Base-by-base conservation (phyloP, 2,888 invertebrate species). In the Lepidochitona cinerea region DNA sequence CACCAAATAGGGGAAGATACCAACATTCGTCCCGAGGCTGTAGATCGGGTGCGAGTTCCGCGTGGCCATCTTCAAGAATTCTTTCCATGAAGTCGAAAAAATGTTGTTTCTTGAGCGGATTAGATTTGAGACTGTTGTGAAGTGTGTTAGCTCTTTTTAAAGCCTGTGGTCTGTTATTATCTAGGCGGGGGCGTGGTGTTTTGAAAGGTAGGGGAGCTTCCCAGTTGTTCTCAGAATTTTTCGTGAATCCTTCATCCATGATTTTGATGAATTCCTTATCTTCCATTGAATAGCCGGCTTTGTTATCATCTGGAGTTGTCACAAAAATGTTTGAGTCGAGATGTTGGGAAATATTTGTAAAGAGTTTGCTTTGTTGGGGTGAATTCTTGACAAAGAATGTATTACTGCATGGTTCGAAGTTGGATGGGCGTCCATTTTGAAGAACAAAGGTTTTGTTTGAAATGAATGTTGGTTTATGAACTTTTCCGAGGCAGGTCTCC, bases 161-260 rank as follows among this genome's bases (percentile, higher is more conserved):
- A 33, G 41, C 72, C 23, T 65, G 65, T 35, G 59, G 7, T 35
- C 65, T 29, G 37, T 71, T 71, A 65, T 71, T 65, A 14, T 36
- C 65, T 14, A 71, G 64, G 9, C 26, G 37, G 14, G 12, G 71
- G 18, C 71, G n/a, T n/a, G n/a, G n/a, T n/a, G n/a, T n/a, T n/a
- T n/a, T n/a, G n/a, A n/a, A n/a, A n/a, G 77, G 76, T n/a, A 78
- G 66, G 37, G 77, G 76, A 0, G 77, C 73, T 37, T 37, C 23
- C 78, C 79, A 80, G 32, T 68, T 37, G 29, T 71, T 76, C 64
- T 73, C 52, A 5, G 71, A 18, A 33, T 68, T 68, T 54, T 53
- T 71, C 4, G 33, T 18, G 29, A 79, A 52, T 35, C 72, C 70
- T 4, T 49, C 59, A n/a, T 76, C 52, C 73, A 78, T 77, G 23